Conservation (phyloP, 2,888 invertebrate genomes). For the Prionchulus punctatus region DNA sequence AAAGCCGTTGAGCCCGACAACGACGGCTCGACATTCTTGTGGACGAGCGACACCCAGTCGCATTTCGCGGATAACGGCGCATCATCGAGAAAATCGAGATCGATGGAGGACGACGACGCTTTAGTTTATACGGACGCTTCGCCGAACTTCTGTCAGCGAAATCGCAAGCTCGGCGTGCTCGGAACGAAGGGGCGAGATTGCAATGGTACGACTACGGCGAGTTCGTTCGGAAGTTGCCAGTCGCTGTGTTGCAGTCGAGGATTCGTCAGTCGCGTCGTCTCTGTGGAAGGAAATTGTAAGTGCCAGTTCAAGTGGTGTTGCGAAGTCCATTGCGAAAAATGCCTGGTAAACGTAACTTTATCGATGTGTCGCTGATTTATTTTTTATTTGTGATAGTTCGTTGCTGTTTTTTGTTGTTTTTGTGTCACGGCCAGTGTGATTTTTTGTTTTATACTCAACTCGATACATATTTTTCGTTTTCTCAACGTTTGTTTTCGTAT, state of each 20-base stretch:
- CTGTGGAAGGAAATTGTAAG: slow-evolving; percentile 4
- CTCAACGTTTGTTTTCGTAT: too few species aligned
- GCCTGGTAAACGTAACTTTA: too few species aligned
- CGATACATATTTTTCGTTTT: too few species aligned
- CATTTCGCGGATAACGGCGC: too few species aligned
- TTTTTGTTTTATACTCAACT: too few species aligned
- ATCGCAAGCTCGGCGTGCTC: slow-evolving; percentile 62
- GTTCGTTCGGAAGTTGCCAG: not conserved
- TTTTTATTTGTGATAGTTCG: too few species aligned
- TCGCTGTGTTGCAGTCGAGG: slow-evolving; percentile 4
- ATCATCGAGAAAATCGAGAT: too few species aligned
- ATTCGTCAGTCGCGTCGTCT: not conserved
- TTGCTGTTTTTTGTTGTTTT: too few species aligned
- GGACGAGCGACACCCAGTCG: not conserved
- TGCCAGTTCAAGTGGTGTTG: slow-evolving; percentile 30
- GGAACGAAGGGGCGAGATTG: slow-evolving; percentile 68
- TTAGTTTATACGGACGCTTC: slow-evolving; percentile 77
- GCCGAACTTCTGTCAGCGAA: slow-evolving; percentile 63
- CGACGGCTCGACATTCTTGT: not conserved
- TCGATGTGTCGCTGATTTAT: too few species aligned
- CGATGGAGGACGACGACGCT: slow-evolving; percentile 44
- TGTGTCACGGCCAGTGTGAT: too few species aligned
- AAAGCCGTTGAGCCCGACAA: slow-evolving; percentile 4
- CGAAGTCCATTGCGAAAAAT: slow-evolving; percentile 27
- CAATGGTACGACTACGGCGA: slow-evolving; percentile 50